Evolutionary conservation across 2,797 vertebrate genomes (phyloP).

Genomic region (Phrynocephalus vlangalii): DNA sequence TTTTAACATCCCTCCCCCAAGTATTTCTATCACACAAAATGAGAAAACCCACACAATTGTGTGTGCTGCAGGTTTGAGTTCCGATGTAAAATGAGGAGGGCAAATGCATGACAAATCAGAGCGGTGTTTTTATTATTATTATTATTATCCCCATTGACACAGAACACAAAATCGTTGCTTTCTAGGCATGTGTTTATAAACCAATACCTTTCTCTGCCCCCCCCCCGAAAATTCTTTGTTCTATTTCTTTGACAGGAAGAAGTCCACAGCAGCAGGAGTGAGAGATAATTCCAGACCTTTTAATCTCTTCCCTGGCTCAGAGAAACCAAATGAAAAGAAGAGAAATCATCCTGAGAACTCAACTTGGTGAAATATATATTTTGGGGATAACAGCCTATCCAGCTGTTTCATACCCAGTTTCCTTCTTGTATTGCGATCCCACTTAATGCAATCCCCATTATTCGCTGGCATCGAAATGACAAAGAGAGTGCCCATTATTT

Average conservation of each 20-base stretch:
- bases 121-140: no score
- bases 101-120: no score
- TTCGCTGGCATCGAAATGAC: constrained; percentile 60
- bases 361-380: constrained; percentile 44
- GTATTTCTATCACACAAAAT: no score
- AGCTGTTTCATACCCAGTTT: constrained; percentile 61
- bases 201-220: no score
- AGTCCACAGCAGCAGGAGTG: not conserved
- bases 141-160: no score
- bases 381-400: constrained; percentile 58
- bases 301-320: constrained; percentile 8
- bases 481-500: constrained; percentile 59
- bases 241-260: not conserved
- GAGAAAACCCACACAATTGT: no score
- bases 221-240: no score
- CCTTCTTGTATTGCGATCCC: constrained; percentile 55
- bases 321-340: constrained; percentile 28
- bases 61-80: no score
- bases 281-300: not conserved
- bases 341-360: constrained; percentile 45
- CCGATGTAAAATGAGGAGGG: no score
- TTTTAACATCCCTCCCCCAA: no score
- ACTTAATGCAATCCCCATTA: constrained; percentile 64
- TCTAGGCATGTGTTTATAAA: not conserved
- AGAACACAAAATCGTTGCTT: not conserved